phyloP scores from a whole-genome alignment of 2,113 vertebrate species.

The Oncorhynchus masou region DNA sequence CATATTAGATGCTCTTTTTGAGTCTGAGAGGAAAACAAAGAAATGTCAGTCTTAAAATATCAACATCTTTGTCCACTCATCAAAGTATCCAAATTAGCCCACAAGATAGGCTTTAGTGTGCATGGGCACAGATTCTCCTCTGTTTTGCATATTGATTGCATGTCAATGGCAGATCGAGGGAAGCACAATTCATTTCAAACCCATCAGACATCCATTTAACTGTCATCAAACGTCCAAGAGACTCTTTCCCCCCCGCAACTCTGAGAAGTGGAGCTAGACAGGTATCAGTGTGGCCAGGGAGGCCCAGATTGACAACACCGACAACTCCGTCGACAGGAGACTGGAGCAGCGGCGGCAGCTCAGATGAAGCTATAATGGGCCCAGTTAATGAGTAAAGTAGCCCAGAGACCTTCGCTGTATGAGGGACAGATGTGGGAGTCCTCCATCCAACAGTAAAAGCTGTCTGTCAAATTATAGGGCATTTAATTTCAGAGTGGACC shows the following conservation, averaged over 20 bases:
- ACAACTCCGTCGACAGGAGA: slow-evolving; percentile 55
- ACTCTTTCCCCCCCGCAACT: slow-evolving; percentile 11
- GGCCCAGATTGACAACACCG: slow-evolving; percentile 55
- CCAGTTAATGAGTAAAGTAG: slow-evolving; percentile 52
- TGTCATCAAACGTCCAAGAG: neutral
- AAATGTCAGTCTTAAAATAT: slow-evolving; percentile 25
- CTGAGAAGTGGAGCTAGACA: neutral
- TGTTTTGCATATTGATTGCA: slow-evolving; percentile 33
- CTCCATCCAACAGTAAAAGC: slow-evolving; percentile 38
- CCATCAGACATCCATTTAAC: slow-evolving; percentile 13
- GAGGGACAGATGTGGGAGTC: slow-evolving; percentile 9
- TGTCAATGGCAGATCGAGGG: slow-evolving; percentile 26
- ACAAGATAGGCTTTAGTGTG: neutral
- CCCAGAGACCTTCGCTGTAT: slow-evolving; percentile 34
- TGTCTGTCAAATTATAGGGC: slow-evolving; percentile 55
- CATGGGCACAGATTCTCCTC: slow-evolving; percentile 14
- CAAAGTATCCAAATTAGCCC: too few species aligned
- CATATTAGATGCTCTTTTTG: too few species aligned
- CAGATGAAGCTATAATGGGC: slow-evolving; percentile 52
- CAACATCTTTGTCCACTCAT: too few species aligned
- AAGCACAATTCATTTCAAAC: slow-evolving; percentile 4
- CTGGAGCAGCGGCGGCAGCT: slow-evolving; percentile 22
- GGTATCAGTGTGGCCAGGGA: slow-evolving; percentile 31
- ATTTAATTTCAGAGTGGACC: slow-evolving; percentile 62
- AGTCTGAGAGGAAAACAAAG: too few species aligned